Evolutionary conservation across 1,140 invertebrate species (phyloP), one percentile per base, ranked within the genome.

Genomic region (Calosoma granatense): DNA sequence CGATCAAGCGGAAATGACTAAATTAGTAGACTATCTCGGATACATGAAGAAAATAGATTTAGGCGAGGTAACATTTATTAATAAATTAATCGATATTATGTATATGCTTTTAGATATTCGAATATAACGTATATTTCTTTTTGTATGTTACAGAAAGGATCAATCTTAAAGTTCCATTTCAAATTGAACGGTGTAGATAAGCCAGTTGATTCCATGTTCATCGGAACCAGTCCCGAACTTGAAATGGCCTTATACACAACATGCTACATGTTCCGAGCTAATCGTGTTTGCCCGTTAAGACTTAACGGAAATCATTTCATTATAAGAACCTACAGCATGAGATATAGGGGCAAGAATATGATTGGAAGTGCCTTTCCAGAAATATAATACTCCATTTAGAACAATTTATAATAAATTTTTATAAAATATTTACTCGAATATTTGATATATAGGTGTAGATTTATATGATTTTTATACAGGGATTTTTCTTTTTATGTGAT

Each of bases 151-250:
- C 74, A 89, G 85, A 89, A 90, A 80, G 87, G 84, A 51, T 78
- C 78, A 20, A 78, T 91, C n/a, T 30, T 92, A 11, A 91, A 92
- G 69, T 68, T 86, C 15, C 84, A 87, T 56, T 86, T 90, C 60
- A 81, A 78, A 30, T 88, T 89, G 74, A 80, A 84, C 66, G 81
- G 81, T 0, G 71, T 82, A 1, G 78, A 84, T 56, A 95, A 94
- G 70, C 85, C 86, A 1, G 83, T 87, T 0, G 85, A 85, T 20
- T 81, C 82, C 1, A 79, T 94, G 73, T 93, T 95, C 65, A 78
- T 96, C 58, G 93, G 93, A 20, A 94, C 90, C 1, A 93, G 90
- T 58, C 94, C 93, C 0, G 94, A 96, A 75, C 78, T 96, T 61
- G 93, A 97, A 74, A 83, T 97, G 71, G 87, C 92, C 15, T 73